Percentiles rank a stretch among this genome's conserved stretches.
Conservation (phyloP, 2,113 vertebrate species). For the Lanius collurio region DNA sequence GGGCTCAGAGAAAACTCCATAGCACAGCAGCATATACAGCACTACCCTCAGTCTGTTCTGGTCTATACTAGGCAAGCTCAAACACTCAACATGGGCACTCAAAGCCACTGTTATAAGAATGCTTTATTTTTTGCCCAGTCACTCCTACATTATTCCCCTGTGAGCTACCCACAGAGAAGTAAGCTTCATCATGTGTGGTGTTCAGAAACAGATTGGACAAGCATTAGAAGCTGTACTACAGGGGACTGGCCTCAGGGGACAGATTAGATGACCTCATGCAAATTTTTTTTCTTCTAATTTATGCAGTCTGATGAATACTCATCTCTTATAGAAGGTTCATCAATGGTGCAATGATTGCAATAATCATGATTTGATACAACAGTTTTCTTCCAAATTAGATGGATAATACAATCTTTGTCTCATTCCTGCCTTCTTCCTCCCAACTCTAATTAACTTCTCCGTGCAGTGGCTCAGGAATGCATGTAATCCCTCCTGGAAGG, state of each 20-base stretch:
- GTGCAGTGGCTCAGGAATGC: constrained; percentile 37
- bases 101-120: not conserved
- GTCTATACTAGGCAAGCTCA: not conserved
- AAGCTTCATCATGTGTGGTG: not conserved
- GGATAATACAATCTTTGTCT: constrained; percentile 33
- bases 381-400: constrained; percentile 47
- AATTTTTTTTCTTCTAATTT: not conserved
- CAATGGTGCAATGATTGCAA: constrained; percentile 4
- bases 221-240: not conserved
- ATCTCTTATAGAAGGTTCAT: constrained; percentile 10
- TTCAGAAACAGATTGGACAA: constrained; percentile 25
- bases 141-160: not conserved
- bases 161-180: not conserved
- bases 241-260: not conserved
- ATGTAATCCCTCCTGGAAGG: constrained; percentile 26
- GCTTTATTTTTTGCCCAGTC: not conserved
- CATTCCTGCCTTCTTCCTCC: not conserved
- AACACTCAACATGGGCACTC: not conserved
- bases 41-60: not conserved
- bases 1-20: not conserved
- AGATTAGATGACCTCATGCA: not conserved
- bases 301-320: constrained; percentile 22
- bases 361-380: constrained; percentile 51
- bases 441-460: constrained; percentile 43
- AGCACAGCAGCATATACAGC: not conserved